Conservation (phyloP, 92 coral and sea anemone genomes). For the Porites divaricata region DNA sequence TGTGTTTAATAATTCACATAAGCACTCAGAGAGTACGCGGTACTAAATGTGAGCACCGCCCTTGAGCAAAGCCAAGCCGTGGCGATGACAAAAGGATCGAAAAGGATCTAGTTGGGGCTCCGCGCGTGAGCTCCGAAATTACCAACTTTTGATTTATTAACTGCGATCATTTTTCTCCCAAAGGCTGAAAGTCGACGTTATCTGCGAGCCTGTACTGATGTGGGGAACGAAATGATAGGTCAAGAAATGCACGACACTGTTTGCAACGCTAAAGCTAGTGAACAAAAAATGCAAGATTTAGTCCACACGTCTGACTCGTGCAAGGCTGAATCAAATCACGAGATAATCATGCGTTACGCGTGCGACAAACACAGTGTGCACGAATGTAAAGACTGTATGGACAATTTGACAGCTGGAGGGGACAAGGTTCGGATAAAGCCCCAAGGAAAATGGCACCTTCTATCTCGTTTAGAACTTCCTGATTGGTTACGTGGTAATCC, state of each 20-base stretch:
- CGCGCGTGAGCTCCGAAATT: no score
- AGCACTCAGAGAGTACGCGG: no score
- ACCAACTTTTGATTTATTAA: no score
- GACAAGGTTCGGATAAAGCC: conserved; percentile 75
- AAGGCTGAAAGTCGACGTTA: no score
- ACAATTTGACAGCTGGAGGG: conserved; percentile 71
- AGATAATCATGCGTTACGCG: conserved; percentile 41
- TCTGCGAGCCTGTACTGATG: neutral
- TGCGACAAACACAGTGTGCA: conserved; percentile 53
- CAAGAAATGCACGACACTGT: neutral
- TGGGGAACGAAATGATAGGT: neutral
- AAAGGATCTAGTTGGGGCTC: no score
- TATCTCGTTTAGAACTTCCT: conserved; percentile 87
- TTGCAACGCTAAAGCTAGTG: neutral
- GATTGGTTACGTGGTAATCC: conserved; percentile 95
- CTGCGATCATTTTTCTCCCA: neutral
- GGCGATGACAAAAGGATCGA: no score
- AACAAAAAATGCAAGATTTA: neutral
- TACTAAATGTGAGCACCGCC: no score
- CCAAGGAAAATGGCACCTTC: conserved; percentile 72
- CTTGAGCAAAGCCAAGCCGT: no score
- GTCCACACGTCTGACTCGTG: conserved; percentile 1
- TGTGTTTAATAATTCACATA: no score
- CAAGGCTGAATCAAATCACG: conserved; percentile 59
- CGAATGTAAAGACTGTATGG: conserved; percentile 77